A percentile compares a stretch with the other conserved stretches of the same genome.
phyloP scores from a whole-genome alignment of 2,113 vertebrate genomes.

The Brachyhypopomus gauderio region DNA sequence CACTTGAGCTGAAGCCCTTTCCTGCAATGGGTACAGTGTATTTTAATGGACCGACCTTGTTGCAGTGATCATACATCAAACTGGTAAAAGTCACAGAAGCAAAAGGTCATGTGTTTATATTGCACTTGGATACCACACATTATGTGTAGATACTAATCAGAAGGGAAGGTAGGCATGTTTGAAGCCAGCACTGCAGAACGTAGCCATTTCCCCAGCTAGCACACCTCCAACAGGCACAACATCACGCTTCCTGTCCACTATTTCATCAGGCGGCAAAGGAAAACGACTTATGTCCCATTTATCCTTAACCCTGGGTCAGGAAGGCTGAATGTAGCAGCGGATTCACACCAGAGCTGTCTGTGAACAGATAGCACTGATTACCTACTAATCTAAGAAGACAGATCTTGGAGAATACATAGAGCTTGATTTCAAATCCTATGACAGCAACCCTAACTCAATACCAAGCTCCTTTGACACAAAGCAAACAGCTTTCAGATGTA shows the following conservation, averaged over 20 bases:
- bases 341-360: slow-evolving; percentile 34
- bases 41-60: not conserved
- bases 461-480: slow-evolving; percentile 45
- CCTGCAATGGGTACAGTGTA: not conserved
- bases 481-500: slow-evolving; percentile 37
- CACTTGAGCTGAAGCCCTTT: not conserved
- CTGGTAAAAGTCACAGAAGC: not conserved
- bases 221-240: not conserved
- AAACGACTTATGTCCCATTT: not conserved
- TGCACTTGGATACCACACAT: not conserved
- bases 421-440: slow-evolving; percentile 30
- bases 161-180: not conserved
- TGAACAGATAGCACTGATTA: slow-evolving; percentile 31
- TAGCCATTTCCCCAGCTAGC: not conserved
- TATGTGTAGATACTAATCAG: not conserved
- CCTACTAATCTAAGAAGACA: slow-evolving; percentile 36
- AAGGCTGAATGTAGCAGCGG: slow-evolving; percentile 2
- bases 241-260: not conserved
- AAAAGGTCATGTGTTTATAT: not conserved
- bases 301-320: not conserved
- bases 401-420: slow-evolving; percentile 32
- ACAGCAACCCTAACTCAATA: slow-evolving; percentile 49
- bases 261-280: not conserved
- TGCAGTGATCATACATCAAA: not conserved
- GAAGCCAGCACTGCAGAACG: too few species aligned